These are phyloP conservation scores for Amblyornis subalaris DNA, from an alignment of 2,113 vertebrate genomes.

Conservation along the genomic window DNA sequence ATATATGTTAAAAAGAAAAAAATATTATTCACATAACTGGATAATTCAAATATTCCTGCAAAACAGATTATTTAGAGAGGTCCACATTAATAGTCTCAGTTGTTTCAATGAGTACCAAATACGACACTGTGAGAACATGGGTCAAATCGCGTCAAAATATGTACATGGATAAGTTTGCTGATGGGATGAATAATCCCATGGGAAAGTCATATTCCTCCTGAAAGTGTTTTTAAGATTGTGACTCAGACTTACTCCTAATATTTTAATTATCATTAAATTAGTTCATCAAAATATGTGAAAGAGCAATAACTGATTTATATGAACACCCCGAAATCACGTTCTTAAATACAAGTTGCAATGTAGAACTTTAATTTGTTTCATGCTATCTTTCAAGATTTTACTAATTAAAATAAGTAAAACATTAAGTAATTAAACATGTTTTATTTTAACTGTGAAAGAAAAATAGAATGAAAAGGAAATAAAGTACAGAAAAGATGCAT, in stretches of 20 bases:
- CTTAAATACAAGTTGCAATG: background rate
- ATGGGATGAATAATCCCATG: background rate
- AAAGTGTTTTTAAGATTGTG: background rate
- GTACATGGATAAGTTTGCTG: background rate
- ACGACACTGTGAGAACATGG: background rate
- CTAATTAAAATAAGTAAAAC: background rate
- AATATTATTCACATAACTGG: background rate
- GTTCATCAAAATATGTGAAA: background rate
- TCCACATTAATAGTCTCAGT: background rate
- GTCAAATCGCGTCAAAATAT: background rate
- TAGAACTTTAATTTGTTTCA: background rate
- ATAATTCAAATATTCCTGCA: conserved; percentile 7
- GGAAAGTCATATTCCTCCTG: background rate
- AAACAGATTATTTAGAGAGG: background rate
- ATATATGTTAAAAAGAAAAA: background rate
- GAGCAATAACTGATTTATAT: background rate
- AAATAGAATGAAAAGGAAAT: background rate
- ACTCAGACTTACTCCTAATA: background rate
- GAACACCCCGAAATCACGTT: background rate
- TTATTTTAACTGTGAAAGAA: background rate
- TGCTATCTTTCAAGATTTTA: background rate
- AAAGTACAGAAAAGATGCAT: background rate
- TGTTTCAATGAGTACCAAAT: background rate
- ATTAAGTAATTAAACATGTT: background rate
- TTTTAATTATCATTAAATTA: background rate